A percentile compares a stretch with the other conserved stretches of the same genome.
phyloP scores from a whole-genome alignment of 2,797 vertebrate genomes.

The Esox masquinongy region DNA sequence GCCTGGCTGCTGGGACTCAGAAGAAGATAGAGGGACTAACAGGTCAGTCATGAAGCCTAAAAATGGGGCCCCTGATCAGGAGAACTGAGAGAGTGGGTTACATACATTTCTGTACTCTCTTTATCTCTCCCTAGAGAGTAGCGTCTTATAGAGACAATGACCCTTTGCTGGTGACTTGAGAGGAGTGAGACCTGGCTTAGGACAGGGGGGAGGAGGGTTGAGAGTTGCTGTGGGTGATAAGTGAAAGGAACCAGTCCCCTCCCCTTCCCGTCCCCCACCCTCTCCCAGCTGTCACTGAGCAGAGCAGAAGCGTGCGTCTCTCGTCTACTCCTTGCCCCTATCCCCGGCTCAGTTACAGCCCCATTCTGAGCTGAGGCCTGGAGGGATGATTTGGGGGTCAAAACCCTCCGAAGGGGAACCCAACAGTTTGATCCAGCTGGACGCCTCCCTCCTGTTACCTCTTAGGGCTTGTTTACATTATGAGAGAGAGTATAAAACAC shows the following conservation, averaged over 20 bases:
- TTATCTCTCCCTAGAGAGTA: slow-evolving; percentile 59
- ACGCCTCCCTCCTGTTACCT: slow-evolving; percentile 67
- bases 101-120: background rate
- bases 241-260: slow-evolving; percentile 20
- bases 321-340: slow-evolving; percentile 19
- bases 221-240: slow-evolving; percentile 15
- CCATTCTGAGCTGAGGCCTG: slow-evolving; percentile 31
- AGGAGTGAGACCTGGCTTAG: slow-evolving; percentile 33
- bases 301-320: slow-evolving; percentile 47
- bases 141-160: slow-evolving; percentile 59
- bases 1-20: slow-evolving; percentile 70
- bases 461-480: background rate
- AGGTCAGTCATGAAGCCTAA: slow-evolving; percentile 73
- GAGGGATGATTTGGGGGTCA: slow-evolving; percentile 66
- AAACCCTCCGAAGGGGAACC: slow-evolving; percentile 63
- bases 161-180: slow-evolving; percentile 45
- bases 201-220: slow-evolving; percentile 33
- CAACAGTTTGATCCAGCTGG: slow-evolving; percentile 68
- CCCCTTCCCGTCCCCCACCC: slow-evolving; percentile 50
- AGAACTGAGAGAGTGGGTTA: slow-evolving; percentile 49
- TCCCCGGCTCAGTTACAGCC: slow-evolving; percentile 37
- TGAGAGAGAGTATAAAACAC: no score
- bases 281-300: slow-evolving; percentile 64
- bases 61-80: slow-evolving; percentile 69
- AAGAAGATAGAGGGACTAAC: slow-evolving; percentile 73